A percentile compares a stretch with the other conserved stretches of the same genome.
These are phyloP conservation scores for Eumeta japonica DNA, from an alignment of 1,140 invertebrate genomes.

Conservation along the genomic window DNA sequence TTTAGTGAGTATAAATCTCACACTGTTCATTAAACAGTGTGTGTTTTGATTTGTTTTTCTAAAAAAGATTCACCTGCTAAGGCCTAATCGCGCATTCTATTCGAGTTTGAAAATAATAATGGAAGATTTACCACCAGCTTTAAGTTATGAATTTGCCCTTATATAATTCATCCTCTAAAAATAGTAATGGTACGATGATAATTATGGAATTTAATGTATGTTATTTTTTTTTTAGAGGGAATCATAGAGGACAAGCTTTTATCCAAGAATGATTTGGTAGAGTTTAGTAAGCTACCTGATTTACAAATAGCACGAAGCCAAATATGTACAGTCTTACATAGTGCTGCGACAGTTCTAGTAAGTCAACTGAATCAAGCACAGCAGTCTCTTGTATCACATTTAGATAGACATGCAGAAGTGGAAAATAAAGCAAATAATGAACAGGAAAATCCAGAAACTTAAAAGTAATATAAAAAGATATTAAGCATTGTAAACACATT, in stretches of 20 bases:
- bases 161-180: no score
- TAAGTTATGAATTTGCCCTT: no score
- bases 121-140: no score
- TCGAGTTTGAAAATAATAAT: no score
- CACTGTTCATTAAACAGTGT: no score
- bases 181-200: background rate
- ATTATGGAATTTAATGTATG: background rate
- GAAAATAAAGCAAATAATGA: conserved; percentile 15
- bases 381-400: conserved; percentile 62
- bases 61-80: no score
- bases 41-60: no score
- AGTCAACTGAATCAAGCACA: conserved; percentile 68
- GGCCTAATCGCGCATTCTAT: no score
- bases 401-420: conserved; percentile 53
- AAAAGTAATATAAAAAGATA: conserved; percentile 4
- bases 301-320: conserved; percentile 61
- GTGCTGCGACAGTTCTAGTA: conserved; percentile 62
- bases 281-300: conserved; percentile 63
- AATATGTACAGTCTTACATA: conserved; percentile 65
- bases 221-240: conserved; percentile 57
- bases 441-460: conserved; percentile 11
- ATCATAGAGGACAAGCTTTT: conserved; percentile 67
- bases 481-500: background rate
- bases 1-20: no score
- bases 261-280: conserved; percentile 64